phyloP scores from a whole-genome alignment of 2,797 vertebrate genomes.

The Petrocephalus sullivani region DNA sequence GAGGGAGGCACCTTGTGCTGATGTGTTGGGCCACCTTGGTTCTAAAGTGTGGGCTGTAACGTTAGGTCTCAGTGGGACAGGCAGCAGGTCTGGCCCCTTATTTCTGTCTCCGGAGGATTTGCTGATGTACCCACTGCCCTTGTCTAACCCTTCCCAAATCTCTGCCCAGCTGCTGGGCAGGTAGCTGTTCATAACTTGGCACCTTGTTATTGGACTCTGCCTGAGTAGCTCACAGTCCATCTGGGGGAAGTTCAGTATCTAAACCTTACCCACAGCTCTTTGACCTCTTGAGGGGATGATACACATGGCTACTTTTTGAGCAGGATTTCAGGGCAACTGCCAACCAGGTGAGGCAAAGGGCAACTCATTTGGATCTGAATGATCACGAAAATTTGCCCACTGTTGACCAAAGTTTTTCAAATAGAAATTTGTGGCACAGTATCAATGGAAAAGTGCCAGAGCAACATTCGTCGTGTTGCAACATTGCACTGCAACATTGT shows the following conservation, averaged over 20 bases:
- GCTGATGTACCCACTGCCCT: background rate
- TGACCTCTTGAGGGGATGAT: background rate
- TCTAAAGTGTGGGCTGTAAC: background rate
- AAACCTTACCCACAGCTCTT: background rate
- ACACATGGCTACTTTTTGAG: background rate
- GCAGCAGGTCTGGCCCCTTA: background rate
- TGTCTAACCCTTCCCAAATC: background rate
- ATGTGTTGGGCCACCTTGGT: background rate
- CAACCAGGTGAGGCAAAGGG: background rate
- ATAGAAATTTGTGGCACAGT: background rate
- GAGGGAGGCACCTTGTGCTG: background rate
- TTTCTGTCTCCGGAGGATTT: background rate
- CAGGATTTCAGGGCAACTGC: background rate
- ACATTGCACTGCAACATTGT: background rate
- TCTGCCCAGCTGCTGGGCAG: background rate
- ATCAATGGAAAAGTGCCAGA: background rate
- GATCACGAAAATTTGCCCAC: background rate
- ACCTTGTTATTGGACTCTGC: background rate
- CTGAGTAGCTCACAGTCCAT: background rate
- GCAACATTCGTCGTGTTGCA: background rate
- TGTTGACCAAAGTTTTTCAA: background rate
- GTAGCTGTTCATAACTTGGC: background rate
- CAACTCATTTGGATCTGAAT: background rate
- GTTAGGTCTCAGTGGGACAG: conserved; percentile 20
- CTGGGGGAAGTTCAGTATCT: background rate